These are phyloP conservation scores for Tapirus terrestris DNA, from an alignment of 2,113 vertebrate species.

Conservation along the genomic window DNA sequence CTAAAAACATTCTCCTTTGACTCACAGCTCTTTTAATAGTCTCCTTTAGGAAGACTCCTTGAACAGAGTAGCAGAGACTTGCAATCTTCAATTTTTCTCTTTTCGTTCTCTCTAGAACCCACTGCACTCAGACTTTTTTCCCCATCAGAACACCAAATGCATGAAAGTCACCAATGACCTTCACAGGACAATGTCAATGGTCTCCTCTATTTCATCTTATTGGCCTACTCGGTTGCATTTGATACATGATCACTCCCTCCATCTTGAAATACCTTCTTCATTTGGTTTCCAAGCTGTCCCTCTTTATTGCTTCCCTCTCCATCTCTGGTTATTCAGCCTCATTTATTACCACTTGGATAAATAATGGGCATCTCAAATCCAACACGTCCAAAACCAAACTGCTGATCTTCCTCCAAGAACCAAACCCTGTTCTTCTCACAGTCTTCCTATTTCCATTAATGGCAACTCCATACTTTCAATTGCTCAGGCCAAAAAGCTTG, in stretches of 20 bases:
- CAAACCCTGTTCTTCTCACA: background rate
- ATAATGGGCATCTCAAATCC: background rate
- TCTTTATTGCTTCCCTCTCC: background rate
- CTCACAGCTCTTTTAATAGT: background rate
- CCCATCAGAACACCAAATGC: background rate
- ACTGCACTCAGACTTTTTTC: background rate
- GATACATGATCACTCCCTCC: background rate
- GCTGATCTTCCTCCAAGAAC: background rate
- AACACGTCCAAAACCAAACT: background rate
- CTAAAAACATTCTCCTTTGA: background rate
- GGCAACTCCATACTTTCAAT: background rate
- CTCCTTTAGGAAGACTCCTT: background rate
- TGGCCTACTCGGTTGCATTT: background rate
- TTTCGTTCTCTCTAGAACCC: background rate
- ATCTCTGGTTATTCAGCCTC: background rate
- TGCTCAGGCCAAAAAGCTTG: background rate
- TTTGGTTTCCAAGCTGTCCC: background rate
- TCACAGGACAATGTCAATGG: background rate
- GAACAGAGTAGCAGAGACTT: background rate
- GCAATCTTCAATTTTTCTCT: background rate
- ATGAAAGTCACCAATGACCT: background rate
- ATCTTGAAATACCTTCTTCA: background rate
- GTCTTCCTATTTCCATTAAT: background rate
- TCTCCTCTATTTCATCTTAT: background rate
- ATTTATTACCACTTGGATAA: background rate